Percentiles rank a stretch among this genome's conserved stretches.
These are phyloP conservation scores for Nomada lathburiana DNA, from an alignment of 2,888 invertebrate species.

Conservation along the genomic window DNA sequence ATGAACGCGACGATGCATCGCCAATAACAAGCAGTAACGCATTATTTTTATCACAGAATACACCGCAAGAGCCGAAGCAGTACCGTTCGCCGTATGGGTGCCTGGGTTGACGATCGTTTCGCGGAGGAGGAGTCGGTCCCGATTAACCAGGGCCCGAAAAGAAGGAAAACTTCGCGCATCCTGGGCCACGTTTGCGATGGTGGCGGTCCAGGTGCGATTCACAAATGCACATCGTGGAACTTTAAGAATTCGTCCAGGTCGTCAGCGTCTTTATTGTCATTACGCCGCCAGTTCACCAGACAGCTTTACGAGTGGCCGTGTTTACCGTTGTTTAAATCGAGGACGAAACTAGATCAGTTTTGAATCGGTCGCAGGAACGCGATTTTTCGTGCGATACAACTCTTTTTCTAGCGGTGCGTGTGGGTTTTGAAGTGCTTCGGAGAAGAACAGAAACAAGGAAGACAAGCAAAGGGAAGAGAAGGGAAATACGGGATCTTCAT, in stretches of 20 bases:
- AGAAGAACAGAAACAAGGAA: not conserved
- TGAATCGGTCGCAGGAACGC: conserved; percentile 53
- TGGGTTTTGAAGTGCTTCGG: conserved; percentile 22
- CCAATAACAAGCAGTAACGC: not conserved
- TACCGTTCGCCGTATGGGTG: conserved; percentile 84
- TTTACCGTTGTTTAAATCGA: conserved; percentile 80
- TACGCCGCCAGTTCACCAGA: conserved; percentile 80
- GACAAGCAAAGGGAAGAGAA: not conserved
- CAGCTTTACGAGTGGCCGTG: conserved; percentile 82
- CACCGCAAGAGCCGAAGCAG: conserved; percentile 78
- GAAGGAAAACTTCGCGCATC: conserved; percentile 69
- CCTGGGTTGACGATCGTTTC: conserved; percentile 82
- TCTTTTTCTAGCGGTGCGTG: conserved; percentile 37
- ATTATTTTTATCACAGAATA: conserved; percentile 68
- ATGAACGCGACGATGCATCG: not conserved
- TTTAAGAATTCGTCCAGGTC: conserved; percentile 43
- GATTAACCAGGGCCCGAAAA: conserved; percentile 70
- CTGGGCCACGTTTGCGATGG: conserved; percentile 77
- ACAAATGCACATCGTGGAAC: conserved; percentile 55
- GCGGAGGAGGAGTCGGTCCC: conserved; percentile 81
- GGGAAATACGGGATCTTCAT: not conserved
- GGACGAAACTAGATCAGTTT: conserved; percentile 80
- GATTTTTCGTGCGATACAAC: conserved; percentile 42
- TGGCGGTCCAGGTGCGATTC: conserved; percentile 71
- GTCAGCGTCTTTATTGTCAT: conserved; percentile 72